phyloP scores from a whole-genome alignment of 2,113 vertebrate genomes.

The Muscicapa adusta region DNA sequence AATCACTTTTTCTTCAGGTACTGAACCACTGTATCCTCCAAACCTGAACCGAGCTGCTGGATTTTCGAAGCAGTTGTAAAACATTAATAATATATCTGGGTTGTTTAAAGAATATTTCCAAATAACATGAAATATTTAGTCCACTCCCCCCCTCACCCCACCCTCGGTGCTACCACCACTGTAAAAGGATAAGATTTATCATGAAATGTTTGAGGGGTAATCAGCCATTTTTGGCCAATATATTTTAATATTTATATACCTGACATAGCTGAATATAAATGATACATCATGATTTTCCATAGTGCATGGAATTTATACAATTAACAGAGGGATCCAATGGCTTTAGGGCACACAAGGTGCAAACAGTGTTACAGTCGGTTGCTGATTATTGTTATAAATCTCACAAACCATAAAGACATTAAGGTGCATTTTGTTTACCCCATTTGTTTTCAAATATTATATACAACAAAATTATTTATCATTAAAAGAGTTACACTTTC shows the following conservation, averaged over 20 bases:
- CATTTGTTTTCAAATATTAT: slow-evolving; percentile 67
- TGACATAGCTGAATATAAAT: slow-evolving; percentile 79
- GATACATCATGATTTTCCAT: slow-evolving; percentile 73
- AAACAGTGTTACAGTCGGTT: slow-evolving; percentile 62
- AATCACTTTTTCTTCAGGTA: slow-evolving; percentile 40
- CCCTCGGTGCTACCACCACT: slow-evolving; percentile 25
- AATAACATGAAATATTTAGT: slow-evolving; percentile 82
- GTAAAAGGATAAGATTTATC: slow-evolving; percentile 79
- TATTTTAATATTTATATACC: slow-evolving; percentile 84
- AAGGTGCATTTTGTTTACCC: slow-evolving; percentile 69
- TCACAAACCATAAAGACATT: slow-evolving; percentile 70
- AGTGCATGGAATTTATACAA: slow-evolving; percentile 77
- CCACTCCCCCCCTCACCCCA: background rate
- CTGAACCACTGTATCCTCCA: background rate
- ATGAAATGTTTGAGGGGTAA: slow-evolving; percentile 77
- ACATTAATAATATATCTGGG: slow-evolving; percentile 77
- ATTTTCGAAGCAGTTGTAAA: slow-evolving; percentile 75
- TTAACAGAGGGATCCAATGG: slow-evolving; percentile 73
- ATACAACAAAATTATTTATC: slow-evolving; percentile 59
- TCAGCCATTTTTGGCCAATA: slow-evolving; percentile 76
- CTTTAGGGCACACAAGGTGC: slow-evolving; percentile 74
- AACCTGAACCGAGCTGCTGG: slow-evolving; percentile 42
- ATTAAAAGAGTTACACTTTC: slow-evolving; percentile 70
- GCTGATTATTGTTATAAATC: slow-evolving; percentile 79
- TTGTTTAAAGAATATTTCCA: slow-evolving; percentile 79